Evolutionary conservation across 2,888 invertebrate species (phyloP).

Genomic region (Drosophila maculinotata): DNA sequence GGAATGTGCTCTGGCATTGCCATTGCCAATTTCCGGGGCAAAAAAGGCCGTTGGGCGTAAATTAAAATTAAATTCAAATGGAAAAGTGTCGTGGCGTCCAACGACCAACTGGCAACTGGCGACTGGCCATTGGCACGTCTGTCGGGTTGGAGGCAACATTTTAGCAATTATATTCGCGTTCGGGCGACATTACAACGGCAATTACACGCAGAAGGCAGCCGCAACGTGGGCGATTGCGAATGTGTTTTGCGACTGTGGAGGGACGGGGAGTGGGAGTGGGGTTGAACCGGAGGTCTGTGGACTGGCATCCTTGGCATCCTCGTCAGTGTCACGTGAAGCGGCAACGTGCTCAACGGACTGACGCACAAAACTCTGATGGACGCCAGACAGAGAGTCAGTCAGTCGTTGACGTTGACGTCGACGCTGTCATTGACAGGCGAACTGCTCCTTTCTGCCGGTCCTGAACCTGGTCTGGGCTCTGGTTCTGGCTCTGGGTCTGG

Average conservation of each 20-base stretch:
- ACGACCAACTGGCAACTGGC: conserved; percentile 10
- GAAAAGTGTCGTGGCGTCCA: conserved; percentile 71
- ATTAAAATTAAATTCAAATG: conserved; percentile 82
- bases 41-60: conserved; percentile 75
- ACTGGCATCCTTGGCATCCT: conserved; percentile 48
- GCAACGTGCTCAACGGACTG: conserved; percentile 73
- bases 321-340: conserved; percentile 77
- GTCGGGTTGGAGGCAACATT: conserved; percentile 72
- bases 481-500: conserved; percentile 9
- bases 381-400: conserved; percentile 44
- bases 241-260: too few species aligned
- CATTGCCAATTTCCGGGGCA: conserved; percentile 75
- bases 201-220: conserved; percentile 76
- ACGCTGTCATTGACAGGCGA: conserved; percentile 69
- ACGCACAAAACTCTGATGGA: conserved; percentile 73
- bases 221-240: conserved; percentile 45
- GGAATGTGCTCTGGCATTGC: conserved; percentile 51
- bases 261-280: neutral
- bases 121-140: conserved; percentile 73
- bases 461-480: neutral
- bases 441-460: conserved; percentile 19
- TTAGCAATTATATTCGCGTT: conserved; percentile 82
- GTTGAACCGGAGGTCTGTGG: neutral
- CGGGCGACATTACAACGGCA: conserved; percentile 78
- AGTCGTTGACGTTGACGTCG: conserved; percentile 51